phyloP scores from a whole-genome alignment of 2,888 invertebrate genomes.

The Unio pictorum region DNA sequence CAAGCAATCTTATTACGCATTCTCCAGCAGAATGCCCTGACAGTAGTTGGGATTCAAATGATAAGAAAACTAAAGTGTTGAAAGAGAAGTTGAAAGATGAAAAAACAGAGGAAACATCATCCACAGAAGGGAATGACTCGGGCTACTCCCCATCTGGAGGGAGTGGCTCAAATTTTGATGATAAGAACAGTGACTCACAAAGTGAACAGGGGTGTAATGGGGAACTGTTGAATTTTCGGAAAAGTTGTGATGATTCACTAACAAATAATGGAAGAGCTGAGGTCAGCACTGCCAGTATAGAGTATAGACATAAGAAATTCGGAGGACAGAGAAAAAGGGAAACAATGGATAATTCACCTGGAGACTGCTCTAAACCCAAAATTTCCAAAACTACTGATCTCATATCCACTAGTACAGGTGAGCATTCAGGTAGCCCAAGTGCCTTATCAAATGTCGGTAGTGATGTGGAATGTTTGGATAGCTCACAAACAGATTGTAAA shows the following conservation, averaged over 20 bases:
- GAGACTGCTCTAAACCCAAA: background rate
- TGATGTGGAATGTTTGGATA: conserved; percentile 11
- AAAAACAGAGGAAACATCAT: too few species aligned
- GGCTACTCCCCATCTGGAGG: too few species aligned
- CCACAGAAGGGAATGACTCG: too few species aligned
- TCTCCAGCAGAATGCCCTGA: conserved; percentile 56
- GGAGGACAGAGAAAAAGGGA: conserved; percentile 44
- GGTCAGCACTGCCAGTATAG: conserved; percentile 26
- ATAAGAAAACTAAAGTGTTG: conserved; percentile 2
- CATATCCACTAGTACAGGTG: conserved; percentile 6
- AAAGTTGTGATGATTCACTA: background rate
- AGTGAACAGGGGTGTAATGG: too few species aligned
- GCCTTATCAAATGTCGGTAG: conserved; percentile 14
- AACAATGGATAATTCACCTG: background rate
- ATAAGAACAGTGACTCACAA: too few species aligned
- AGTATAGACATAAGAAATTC: conserved; percentile 62
- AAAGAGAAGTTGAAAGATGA: too few species aligned
- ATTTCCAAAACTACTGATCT: background rate
- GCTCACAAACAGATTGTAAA: too few species aligned
- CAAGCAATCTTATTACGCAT: too few species aligned
- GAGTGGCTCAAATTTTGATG: too few species aligned
- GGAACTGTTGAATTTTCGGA: too few species aligned
- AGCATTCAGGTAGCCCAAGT: conserved; percentile 13
- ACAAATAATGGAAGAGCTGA: conserved; percentile 20
- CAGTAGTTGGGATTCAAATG: conserved; percentile 48